A percentile compares a stretch with the other conserved stretches of the same genome.
These are phyloP conservation scores for Drosophila biarmipes DNA, from an alignment of 1,140 invertebrate genomes.

Conservation along the genomic window DNA sequence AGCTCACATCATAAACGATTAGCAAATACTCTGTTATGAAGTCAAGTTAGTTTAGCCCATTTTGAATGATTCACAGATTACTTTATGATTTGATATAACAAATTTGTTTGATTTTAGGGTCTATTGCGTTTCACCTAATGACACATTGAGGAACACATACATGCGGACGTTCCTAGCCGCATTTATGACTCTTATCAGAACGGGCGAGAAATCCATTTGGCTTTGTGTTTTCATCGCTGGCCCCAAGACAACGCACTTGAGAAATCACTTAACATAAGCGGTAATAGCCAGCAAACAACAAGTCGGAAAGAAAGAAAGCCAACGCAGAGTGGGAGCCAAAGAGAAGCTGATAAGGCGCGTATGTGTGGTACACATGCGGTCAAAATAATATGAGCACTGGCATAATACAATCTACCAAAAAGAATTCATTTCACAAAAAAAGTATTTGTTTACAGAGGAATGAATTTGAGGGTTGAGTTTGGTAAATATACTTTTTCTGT, in stretches of 20 bases:
- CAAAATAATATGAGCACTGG: not conserved
- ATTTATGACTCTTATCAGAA: conserved; percentile 43
- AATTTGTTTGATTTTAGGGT: conserved; percentile 29
- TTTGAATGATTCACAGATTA: conserved; percentile 33
- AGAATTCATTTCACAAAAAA: too few species aligned
- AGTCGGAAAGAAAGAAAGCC: conserved; percentile 56
- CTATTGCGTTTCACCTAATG: conserved; percentile 44
- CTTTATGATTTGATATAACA: conserved; percentile 39
- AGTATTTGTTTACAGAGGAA: too few species aligned
- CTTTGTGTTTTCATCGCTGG: conserved; percentile 50
- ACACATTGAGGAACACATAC: conserved; percentile 23
- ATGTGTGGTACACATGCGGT: conserved; percentile 9
- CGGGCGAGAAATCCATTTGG: conserved; percentile 35
- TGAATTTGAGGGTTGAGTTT: too few species aligned
- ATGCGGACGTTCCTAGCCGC: not conserved
- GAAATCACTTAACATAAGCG: conserved; percentile 69
- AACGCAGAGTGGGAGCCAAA: conserved; percentile 53
- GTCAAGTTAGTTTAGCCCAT: conserved; percentile 24
- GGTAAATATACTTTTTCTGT: too few species aligned
- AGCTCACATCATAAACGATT: conserved; percentile 8
- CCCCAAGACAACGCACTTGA: conserved; percentile 57
- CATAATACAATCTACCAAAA: too few species aligned
- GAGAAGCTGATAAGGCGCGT: conserved; percentile 68
- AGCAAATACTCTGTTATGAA: conserved; percentile 29
- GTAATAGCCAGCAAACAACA: conserved; percentile 52